Conservation (phyloP, 2,797 vertebrate genomes). For the Bovichtus variegatus region DNA sequence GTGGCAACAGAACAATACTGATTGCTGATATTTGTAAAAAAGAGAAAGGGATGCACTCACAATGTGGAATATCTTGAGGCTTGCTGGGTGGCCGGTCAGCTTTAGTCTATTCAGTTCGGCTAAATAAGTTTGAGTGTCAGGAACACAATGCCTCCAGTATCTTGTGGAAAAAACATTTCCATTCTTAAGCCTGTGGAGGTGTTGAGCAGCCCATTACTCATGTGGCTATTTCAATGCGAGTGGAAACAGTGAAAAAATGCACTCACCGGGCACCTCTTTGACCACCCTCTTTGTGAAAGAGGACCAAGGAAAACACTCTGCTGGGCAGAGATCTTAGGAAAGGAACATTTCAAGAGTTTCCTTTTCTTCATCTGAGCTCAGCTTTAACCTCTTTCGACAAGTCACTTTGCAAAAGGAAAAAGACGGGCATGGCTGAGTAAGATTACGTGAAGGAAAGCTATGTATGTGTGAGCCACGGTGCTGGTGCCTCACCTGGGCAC, state of each 20-base stretch:
- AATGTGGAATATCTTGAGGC: slow-evolving; percentile 63
- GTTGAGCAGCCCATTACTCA: slow-evolving; percentile 78
- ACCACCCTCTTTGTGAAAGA: slow-evolving; percentile 58
- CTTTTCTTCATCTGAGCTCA: slow-evolving; percentile 21
- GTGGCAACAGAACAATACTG: slow-evolving; percentile 42
- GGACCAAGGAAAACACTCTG: slow-evolving; percentile 53
- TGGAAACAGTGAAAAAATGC: slow-evolving; percentile 47
- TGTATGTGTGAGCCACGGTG: slow-evolving; percentile 31
- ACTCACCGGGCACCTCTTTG: slow-evolving; percentile 25
- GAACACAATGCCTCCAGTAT: slow-evolving; percentile 77
- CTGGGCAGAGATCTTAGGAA: slow-evolving; percentile 33
- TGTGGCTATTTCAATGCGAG: slow-evolving; percentile 61
- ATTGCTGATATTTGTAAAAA: slow-evolving; percentile 60
- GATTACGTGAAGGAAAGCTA: slow-evolving; percentile 35
- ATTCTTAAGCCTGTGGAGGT: slow-evolving; percentile 70
- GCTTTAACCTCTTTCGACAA: slow-evolving; percentile 46
- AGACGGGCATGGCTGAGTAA: slow-evolving; percentile 21
- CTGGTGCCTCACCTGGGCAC: slow-evolving; percentile 47
- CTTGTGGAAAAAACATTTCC: slow-evolving; percentile 44
- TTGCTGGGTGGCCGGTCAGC: slow-evolving; percentile 74
- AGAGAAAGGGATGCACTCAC: slow-evolving; percentile 41
- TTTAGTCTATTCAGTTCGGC: slow-evolving; percentile 65
- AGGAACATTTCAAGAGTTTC: slow-evolving; percentile 30
- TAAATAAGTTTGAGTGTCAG: slow-evolving; percentile 71
- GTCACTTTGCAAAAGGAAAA: slow-evolving; percentile 36